Evolutionary conservation across 2,113 vertebrate genomes (phyloP), one percentile per base, ranked within the genome.

Genomic region (Chrysochloris asiatica): DNA sequence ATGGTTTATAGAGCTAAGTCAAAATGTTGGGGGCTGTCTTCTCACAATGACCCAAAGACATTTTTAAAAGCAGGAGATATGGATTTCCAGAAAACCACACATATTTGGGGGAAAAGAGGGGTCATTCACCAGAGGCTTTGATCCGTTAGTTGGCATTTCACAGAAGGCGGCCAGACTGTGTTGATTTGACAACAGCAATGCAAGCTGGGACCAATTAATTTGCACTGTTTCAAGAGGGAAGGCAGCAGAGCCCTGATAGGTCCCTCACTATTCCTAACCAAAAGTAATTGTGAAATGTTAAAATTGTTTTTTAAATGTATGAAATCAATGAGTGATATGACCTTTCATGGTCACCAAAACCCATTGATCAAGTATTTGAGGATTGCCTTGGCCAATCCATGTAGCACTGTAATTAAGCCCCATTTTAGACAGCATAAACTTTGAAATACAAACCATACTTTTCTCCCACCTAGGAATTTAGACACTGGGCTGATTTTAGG

Each of bases 171-270:
- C 65, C 94, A 95, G 93, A 87, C 47, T 65, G 19, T 94, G 87
- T 86, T 92, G 94, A 92, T 82, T 88, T 24, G 36, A 96, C 92
- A 93, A 95, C 69, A 95, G 81, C 41, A 21, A 22, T 41, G 26
- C 86, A 95, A 96, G 93, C 94, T 95, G 85, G 71, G 84, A 91
- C 78, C 78, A 92, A 93, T 95, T 95, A 93, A 90, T 95, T 79
- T 54, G 48, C 33, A 41, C 45, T 19, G 21, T 56, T 71, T 76
- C 50, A 1, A 61, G 19, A 73, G 9, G 38, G 52, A 89, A 87
- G 24, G 91, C 65, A 89, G 56, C 54, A 81, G 77, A 41, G 54
- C 10, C 52, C 72, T 45, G 1, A 41, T 75, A 26, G 13, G 10
- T 11, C 21, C 89, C 45, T 63, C 41, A 47, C 30, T 73, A 47